Evolutionary conservation across 2,113 vertebrate genomes (phyloP).

Genomic region (Hemiprocne comata): DNA sequence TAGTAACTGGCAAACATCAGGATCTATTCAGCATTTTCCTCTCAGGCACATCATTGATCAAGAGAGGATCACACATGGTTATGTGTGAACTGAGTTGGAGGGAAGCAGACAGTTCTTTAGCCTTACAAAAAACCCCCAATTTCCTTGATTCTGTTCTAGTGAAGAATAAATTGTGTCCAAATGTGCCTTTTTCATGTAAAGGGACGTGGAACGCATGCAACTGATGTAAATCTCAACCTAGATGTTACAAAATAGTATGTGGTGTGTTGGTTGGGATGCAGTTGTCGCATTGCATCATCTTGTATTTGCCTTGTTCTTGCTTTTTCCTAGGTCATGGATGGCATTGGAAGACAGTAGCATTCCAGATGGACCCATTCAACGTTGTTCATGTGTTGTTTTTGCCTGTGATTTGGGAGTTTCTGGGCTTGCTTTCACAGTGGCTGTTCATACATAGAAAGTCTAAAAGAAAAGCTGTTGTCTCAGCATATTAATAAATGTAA

Average conservation of each 20-base stretch:
- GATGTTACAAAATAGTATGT: background rate
- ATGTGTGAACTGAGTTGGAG: background rate
- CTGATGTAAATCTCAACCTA: background rate
- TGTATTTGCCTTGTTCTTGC: background rate
- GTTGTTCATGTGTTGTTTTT: background rate
- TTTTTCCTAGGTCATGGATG: background rate
- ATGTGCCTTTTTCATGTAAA: background rate
- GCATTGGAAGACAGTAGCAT: background rate
- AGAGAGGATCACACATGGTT: background rate
- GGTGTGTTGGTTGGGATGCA: too few species aligned
- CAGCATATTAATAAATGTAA: background rate
- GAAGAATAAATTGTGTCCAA: background rate
- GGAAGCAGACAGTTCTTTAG: background rate
- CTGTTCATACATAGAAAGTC: background rate
- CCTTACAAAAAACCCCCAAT: background rate
- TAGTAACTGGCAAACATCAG: background rate
- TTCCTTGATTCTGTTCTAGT: background rate
- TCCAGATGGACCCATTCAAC: background rate
- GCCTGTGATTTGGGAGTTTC: background rate
- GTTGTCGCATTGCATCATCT: background rate
- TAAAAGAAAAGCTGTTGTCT: background rate
- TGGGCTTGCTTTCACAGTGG: background rate
- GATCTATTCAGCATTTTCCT: background rate
- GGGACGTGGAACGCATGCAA: background rate
- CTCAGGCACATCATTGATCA: background rate